These are phyloP conservation scores for Stramonita haemastoma DNA, from an alignment of 2,888 invertebrate species.

Conservation along the genomic window DNA sequence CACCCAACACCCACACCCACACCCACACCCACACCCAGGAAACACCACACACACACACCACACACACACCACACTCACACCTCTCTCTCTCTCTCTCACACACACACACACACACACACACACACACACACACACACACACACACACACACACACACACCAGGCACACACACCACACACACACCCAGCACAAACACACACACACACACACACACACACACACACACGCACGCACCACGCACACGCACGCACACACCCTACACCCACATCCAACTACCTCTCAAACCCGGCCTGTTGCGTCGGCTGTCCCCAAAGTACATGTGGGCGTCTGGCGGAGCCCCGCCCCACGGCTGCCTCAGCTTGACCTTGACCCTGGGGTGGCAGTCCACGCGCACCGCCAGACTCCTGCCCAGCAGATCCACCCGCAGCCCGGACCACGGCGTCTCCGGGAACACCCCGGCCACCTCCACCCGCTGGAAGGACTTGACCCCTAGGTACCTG, in stretches of 20 bases:
- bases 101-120: neutral
- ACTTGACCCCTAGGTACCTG: conserved; percentile 65
- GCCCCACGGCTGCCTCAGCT: conserved; percentile 56
- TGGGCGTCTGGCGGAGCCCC: conserved; percentile 56
- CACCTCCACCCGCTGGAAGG: conserved; percentile 63
- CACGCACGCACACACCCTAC: neutral
- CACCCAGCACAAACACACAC: neutral
- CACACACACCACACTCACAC: no score
- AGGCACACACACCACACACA: neutral
- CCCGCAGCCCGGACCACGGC: conserved; percentile 57
- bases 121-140: neutral
- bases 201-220: neutral
- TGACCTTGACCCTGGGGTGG: conserved; percentile 47
- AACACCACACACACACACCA: no score
- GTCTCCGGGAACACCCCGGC: conserved; percentile 54
- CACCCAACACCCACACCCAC: no score
- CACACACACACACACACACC: neutral
- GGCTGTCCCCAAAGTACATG: conserved; percentile 54
- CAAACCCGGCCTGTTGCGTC: conserved; percentile 51
- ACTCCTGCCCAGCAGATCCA: conserved; percentile 56
- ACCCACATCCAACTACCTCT: conserved; percentile 47
- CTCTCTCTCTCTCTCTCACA: no score
- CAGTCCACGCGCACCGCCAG: conserved; percentile 61
- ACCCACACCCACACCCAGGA: no score
- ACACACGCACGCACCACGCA: neutral